Evolutionary conservation across 2,888 invertebrate genomes (phyloP).

Genomic region (Drosophila merina): DNA sequence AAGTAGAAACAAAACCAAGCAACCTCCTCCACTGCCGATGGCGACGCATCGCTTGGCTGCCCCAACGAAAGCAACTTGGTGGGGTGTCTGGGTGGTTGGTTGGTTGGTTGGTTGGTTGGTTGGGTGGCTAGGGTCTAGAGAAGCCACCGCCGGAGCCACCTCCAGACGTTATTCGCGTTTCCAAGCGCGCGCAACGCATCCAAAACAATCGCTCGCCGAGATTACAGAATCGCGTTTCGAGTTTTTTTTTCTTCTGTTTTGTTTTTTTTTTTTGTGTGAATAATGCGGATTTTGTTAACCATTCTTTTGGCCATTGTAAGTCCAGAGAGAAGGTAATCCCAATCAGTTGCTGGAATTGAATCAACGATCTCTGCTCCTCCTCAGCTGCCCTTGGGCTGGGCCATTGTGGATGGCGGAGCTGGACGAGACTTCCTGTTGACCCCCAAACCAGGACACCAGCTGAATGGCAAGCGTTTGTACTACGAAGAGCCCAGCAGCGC

Average conservation of each 20-base stretch:
- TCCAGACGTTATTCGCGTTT: slow-evolving; percentile 51
- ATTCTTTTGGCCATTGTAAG: slow-evolving; percentile 59
- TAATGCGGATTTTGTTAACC: slow-evolving; percentile 48
- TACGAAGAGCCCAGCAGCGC: slow-evolving; percentile 59
- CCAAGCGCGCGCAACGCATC: slow-evolving; percentile 57
- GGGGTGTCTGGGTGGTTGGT: background rate
- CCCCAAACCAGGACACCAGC: slow-evolving; percentile 77
- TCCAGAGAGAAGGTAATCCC: slow-evolving; percentile 4
- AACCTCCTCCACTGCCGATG: slow-evolving; percentile 38
- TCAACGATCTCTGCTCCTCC: background rate
- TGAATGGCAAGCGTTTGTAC: slow-evolving; percentile 80
- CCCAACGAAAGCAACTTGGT: slow-evolving; percentile 62
- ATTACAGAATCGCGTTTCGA: background rate
- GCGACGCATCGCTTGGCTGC: slow-evolving; percentile 77
- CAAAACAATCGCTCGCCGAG: slow-evolving; percentile 5
- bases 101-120: background rate
- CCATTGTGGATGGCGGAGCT: slow-evolving; percentile 60
- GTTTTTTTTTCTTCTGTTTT: slow-evolving; percentile 1
- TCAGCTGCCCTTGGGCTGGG: slow-evolving; percentile 47
- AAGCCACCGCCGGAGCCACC: slow-evolving; percentile 3
- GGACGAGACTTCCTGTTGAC: slow-evolving; percentile 82
- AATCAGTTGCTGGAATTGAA: background rate
- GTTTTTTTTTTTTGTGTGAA: slow-evolving; percentile 14
- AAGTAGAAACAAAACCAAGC: background rate
- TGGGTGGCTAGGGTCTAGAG: slow-evolving; percentile 46